Percentiles rank a stretch among this genome's conserved stretches.
Evolutionary conservation across 2,113 vertebrate genomes (phyloP).

Genomic region (Grammomys dolichurus): DNA sequence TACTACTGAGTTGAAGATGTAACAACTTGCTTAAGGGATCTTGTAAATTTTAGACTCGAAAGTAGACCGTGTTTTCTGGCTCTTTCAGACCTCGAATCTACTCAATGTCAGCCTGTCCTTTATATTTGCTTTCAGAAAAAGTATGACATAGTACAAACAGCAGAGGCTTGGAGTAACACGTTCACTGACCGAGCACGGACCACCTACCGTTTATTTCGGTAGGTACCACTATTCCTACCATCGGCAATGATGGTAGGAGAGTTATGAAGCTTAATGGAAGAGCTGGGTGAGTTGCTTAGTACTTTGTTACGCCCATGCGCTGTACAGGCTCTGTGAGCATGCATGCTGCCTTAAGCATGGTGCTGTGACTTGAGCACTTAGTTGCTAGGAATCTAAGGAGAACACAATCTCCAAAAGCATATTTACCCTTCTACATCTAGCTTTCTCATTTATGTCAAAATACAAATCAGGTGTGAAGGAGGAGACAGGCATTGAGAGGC

Average conservation of each 20-base stretch:
- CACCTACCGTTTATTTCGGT: neutral
- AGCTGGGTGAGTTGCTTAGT: neutral
- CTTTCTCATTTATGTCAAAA: conserved; percentile 26
- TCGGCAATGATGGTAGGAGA: neutral
- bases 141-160: neutral
- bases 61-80: neutral
- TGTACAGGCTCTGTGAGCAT: neutral
- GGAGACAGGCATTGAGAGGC: conserved; percentile 1
- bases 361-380: neutral
- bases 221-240: no score
- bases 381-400: neutral
- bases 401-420: neutral
- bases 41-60: neutral
- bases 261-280: no score
- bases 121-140: neutral
- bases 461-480: neutral
- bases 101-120: neutral
- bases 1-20: neutral
- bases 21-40: neutral
- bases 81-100: neutral
- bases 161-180: neutral
- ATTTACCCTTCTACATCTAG: neutral
- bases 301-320: neutral
- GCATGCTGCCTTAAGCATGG: neutral
- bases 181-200: neutral